Percentiles rank a stretch among this genome's conserved stretches.
Evolutionary conservation across 1,140 invertebrate genomes (phyloP).

Genomic region (Phocides pigmalion): DNA sequence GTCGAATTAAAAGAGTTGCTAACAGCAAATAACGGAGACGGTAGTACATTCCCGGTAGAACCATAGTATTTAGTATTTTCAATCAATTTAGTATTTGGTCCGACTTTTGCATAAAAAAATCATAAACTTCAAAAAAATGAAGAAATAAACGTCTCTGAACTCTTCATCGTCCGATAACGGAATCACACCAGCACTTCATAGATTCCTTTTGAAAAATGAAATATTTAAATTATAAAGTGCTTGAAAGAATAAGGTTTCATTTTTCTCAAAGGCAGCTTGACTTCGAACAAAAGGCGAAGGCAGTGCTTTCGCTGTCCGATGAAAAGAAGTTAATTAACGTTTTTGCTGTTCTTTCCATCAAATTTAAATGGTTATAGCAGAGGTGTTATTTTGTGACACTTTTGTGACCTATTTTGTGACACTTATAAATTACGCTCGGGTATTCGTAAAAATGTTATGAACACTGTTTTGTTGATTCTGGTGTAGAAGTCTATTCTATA

Average conservation of each 20-base stretch:
- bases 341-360: slow-evolving; percentile 24
- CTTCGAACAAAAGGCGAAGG: slow-evolving; percentile 28
- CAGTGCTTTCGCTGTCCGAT: slow-evolving; percentile 25
- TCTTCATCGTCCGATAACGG: not conserved
- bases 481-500: too few species aligned
- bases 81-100: too few species aligned
- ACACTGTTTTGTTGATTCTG: too few species aligned
- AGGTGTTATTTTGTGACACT: slow-evolving; percentile 16
- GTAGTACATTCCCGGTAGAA: too few species aligned
- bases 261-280: slow-evolving; percentile 23
- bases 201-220: slow-evolving; percentile 34
- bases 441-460: not conserved
- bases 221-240: slow-evolving; percentile 32
- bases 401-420: slow-evolving; percentile 5
- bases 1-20: too few species aligned
- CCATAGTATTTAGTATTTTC: too few species aligned
- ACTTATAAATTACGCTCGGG: slow-evolving; percentile 7
- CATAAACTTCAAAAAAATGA: not conserved
- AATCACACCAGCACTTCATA: slow-evolving; percentile 2
- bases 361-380: slow-evolving; percentile 17
- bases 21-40: too few species aligned
- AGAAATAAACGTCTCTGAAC: not conserved
- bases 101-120: too few species aligned
- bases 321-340: slow-evolving; percentile 34
- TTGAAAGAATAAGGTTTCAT: slow-evolving; percentile 29